Evolutionary conservation across 2,888 invertebrate species (phyloP).

Genomic region (Drosophila birchii): DNA sequence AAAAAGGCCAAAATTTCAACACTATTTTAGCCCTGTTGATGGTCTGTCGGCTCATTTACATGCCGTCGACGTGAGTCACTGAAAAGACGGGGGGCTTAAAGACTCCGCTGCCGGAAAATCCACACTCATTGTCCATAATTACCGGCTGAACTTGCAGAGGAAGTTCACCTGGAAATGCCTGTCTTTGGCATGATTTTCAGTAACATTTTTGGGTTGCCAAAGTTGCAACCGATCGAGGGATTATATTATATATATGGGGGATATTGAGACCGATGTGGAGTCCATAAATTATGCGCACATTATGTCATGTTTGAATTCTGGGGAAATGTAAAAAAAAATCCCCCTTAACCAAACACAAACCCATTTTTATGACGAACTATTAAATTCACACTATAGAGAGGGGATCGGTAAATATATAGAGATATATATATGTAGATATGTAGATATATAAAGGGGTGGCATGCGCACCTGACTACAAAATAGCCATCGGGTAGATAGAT

Average conservation of each 20-base stretch:
- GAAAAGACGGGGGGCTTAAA: conserved; percentile 25
- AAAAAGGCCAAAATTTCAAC: conserved; percentile 20
- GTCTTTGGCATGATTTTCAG: conserved; percentile 29
- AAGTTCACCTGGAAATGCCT: conserved; percentile 18
- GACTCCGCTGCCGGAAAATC: conserved; percentile 38
- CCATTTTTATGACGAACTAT: conserved; percentile 70
- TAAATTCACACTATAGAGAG: conserved; percentile 56
- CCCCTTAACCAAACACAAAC: conserved; percentile 41
- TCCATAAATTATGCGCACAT: conserved; percentile 67
- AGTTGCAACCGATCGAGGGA: conserved; percentile 23
- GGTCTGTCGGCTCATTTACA: conserved; percentile 65
- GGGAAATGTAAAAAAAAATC: conserved; percentile 50
- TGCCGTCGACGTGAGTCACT: conserved; percentile 73
- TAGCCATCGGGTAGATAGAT: conserved; percentile 52
- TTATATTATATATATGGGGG: conserved; percentile 9
- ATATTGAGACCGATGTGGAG: conserved; percentile 10
- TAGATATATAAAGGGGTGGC: conserved; percentile 22
- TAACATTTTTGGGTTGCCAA: conserved; percentile 3
- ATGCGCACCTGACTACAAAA: conserved; percentile 74
- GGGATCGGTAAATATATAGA: conserved; percentile 10
- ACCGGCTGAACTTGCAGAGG: conserved; percentile 14
- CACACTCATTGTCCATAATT: conserved; percentile 51
- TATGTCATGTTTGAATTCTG: conserved; percentile 72
- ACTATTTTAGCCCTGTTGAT: conserved; percentile 27
- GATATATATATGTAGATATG: neutral